These are phyloP conservation scores for Sphinx pinastri DNA, from an alignment of 2,888 invertebrate genomes.

Conservation along the genomic window DNA sequence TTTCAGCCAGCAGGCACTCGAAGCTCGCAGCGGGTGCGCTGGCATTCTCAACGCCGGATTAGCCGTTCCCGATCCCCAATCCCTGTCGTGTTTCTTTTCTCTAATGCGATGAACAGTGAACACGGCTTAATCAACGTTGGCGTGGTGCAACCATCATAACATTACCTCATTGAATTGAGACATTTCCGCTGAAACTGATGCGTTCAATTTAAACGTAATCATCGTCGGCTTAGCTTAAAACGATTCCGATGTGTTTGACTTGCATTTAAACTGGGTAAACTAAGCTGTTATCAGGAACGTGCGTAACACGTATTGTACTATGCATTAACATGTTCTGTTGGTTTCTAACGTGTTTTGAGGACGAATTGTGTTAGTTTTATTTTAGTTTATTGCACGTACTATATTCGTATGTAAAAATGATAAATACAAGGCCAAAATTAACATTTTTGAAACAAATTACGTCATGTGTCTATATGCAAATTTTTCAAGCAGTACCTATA, in stretches of 20 bases:
- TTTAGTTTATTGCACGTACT: conserved; percentile 5
- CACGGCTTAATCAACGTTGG: conserved; percentile 31
- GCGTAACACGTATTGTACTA: conserved; percentile 41
- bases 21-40: conserved; percentile 47
- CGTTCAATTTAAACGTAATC: conserved; percentile 28
- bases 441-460: conserved; percentile 2
- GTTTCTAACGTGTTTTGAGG: conserved; percentile 53
- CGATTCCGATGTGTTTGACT: conserved; percentile 38
- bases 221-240: conserved; percentile 30
- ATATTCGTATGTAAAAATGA: neutral
- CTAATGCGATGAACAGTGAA: conserved; percentile 35
- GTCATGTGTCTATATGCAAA: neutral
- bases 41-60: conserved; percentile 50
- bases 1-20: conserved; percentile 64
- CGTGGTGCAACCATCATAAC: conserved; percentile 35
- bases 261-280: conserved; percentile 44
- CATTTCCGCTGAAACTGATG: conserved; percentile 34
- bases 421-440: conserved; percentile 18
- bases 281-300: conserved; percentile 53
- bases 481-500: neutral
- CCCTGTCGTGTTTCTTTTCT: conserved; percentile 22
- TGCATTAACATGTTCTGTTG: conserved; percentile 38
- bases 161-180: conserved; percentile 33
- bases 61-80: conserved; percentile 37
- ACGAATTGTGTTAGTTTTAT: conserved; percentile 36